A percentile compares a stretch with the other conserved stretches of the same genome.
Conservation (phyloP, 2,797 vertebrate species). For the Chloroceryle amazona region DNA sequence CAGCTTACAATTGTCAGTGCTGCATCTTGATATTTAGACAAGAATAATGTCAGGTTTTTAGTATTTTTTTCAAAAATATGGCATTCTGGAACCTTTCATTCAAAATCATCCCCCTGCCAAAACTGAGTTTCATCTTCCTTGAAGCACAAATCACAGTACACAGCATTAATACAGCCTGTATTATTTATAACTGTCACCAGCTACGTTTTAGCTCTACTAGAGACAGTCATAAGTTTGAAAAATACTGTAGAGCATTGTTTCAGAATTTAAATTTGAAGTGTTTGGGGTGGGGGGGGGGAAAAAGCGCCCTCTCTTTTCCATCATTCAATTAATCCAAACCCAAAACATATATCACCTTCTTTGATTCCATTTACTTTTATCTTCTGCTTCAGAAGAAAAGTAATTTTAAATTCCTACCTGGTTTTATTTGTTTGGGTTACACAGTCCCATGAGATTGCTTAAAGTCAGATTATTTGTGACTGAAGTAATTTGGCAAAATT, state of each 20-base stretch:
- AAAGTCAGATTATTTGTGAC: not conserved
- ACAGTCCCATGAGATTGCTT: not conserved
- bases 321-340: conserved; percentile 51
- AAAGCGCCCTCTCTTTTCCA: not conserved
- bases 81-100: conserved; percentile 18
- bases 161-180: conserved; percentile 41
- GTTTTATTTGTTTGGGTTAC: conserved; percentile 1
- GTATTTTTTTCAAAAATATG: not conserved
- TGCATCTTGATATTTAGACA: not conserved
- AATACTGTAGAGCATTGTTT: conserved; percentile 51
- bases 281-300: not conserved
- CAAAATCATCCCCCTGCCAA: conserved; percentile 33
- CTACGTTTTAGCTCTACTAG: conserved; percentile 33
- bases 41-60: not conserved
- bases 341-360: not conserved
- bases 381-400: not conserved
- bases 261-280: conserved; percentile 31
- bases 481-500: conserved; percentile 1
- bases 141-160: conserved; percentile 33
- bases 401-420: not conserved
- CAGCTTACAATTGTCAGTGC: not conserved
- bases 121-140: conserved; percentile 51
- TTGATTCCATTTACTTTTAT: conserved; percentile 19
- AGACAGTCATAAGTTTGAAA: conserved; percentile 56
- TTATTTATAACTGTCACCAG: conserved; percentile 52